Base-by-base conservation (phyloP, 2,797 vertebrate genomes). In the Enteromius treurensis region DNA sequence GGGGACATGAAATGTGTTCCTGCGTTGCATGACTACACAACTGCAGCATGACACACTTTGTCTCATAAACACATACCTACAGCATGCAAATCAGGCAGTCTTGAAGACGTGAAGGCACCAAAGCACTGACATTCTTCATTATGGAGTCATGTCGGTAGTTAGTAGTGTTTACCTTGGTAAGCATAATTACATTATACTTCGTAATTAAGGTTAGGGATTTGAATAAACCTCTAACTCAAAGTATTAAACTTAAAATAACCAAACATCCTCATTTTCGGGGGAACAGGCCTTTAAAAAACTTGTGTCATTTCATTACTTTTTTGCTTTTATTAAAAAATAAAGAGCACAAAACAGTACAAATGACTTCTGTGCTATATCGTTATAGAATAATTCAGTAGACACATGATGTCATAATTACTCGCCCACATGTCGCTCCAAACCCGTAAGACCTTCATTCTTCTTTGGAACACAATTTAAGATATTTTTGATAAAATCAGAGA, bases 1-100 rank as follows among this genome's bases (percentile, higher is more conserved):
- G 60, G 90, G 89, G 84, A 89, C 42, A 26, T 77, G 64, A 85
- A 87, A 85, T 85, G 84, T 81, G 68, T 82, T 76, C 64, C 84
- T 79, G 86, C 51, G 37, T 80, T 79, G 77, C 82, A 85, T 86
- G 86, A 87, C 88, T 87, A 79, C 83, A 89, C 81, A 86, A 83
- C 77, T 65, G 79, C 75, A 15, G 53, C 77, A 79, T 82, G 83
- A 64, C 69, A 81, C 42, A 65, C 68, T 81, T 42, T 74, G 79
- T 62, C 62, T 81, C 23, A 55, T 73, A 79, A 84, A 85, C 58
- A 42, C 49, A 81, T 23, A 74, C 67, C 76, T 82, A 67, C 76
- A 29, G 75, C 82, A 82, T 70, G 73, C 47, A 64, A 58, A 77
- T 73, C 69, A 84, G 53, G 65, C 65, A 26, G 32, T 26, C 47